phyloP scores from a whole-genome alignment of 1,140 invertebrate species.

The Ruditapes philippinarum region DNA sequence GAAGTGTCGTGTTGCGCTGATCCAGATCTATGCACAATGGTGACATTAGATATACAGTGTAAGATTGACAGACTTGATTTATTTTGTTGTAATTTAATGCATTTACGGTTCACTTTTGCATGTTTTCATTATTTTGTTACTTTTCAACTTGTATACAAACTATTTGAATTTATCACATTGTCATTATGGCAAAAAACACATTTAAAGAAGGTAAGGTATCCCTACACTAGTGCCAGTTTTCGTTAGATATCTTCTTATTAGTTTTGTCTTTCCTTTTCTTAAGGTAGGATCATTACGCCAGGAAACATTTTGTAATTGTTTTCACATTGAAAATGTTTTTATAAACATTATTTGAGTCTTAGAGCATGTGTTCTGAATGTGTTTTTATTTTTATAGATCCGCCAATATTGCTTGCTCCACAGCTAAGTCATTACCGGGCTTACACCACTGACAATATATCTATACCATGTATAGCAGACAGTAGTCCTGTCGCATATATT shows the following conservation, averaged over 20 bases:
- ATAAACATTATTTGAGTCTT: no score
- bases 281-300: neutral
- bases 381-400: conserved; percentile 12
- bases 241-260: no score
- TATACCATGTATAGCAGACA: conserved; percentile 11
- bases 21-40: neutral
- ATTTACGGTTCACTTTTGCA: no score
- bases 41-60: neutral
- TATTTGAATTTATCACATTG: no score
- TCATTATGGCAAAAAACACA: no score
- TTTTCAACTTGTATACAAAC: no score
- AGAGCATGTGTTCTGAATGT: no score
- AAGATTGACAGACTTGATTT: neutral
- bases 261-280: neutral
- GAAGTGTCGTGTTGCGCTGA: neutral
- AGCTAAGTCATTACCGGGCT: neutral
- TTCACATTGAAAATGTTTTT: no score
- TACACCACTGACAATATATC: neutral
- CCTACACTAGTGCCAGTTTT: no score
- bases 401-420: neutral
- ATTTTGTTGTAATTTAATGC: no score
- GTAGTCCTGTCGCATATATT: neutral
- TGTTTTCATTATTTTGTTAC: no score
- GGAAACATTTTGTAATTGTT: neutral
- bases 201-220: no score